Evolutionary conservation across 2,888 invertebrate genomes (phyloP), one percentile per base, ranked within the genome.

Genomic region (Melanostoma mellinum): DNA sequence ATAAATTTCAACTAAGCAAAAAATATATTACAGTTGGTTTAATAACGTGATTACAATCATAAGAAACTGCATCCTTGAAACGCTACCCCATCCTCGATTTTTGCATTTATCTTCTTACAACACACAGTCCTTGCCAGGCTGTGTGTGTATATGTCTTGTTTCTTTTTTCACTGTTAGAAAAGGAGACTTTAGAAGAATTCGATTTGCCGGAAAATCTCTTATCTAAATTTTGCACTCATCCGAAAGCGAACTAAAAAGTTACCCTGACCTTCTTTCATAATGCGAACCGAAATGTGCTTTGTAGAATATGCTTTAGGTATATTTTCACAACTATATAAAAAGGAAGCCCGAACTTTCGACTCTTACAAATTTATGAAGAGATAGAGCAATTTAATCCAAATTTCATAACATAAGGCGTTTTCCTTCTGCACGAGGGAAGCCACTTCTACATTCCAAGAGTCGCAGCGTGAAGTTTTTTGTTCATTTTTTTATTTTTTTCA

Each of bases 341-440:
- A 60, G 46, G 56, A 75, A 63, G 44, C 38, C 40, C 58, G 40
- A 80, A 75, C 44, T 69, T 63, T 56, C 6, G n/a, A 50, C 55
- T 71, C 55, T 40, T 50, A 71, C 20, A 40, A 55, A 56, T 76
- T 61, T 71, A 63, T 55, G 3, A 53, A 53, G 50, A 32, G 46
- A 65, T 30, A 9, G 42, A 55, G 55, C 10, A 69, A 75, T 61
- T 58, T 46, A 50, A 75, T 69, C 38, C 42, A 58, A 56, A 65
- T 75, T 80, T 75, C 69, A 75, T 80, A 80, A 79, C 61, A 61
- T 36, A 74, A 42, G n/a, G 46, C 44, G 56, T 75, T 80, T 80
- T 35, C 79, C 52, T 56, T 48, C 44, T n/a, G 44, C 42, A 60
- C 33, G 33, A 36, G 50, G 32, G 32, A 38, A 50, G 50, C 48